Conservation (phyloP, 2,113 vertebrate species). For the Neolamprologus brichardi region DNA sequence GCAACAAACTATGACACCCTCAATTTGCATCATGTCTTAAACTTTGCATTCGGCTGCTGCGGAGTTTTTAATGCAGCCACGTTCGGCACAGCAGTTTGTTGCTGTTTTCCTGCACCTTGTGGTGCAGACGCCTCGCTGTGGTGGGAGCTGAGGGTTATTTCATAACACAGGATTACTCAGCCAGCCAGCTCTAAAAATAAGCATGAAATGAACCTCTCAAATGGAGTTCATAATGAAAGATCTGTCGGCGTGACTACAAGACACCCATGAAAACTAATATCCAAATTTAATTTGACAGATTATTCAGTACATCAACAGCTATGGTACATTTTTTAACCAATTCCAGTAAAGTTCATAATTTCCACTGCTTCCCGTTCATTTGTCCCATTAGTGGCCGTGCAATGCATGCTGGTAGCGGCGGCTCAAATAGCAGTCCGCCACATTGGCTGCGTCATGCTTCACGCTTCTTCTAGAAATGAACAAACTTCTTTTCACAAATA, state of each 20-base stretch:
- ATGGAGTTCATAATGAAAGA: constrained; percentile 56
- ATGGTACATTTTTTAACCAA: background rate
- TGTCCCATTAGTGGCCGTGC: background rate
- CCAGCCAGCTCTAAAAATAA: constrained; percentile 59
- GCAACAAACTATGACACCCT: background rate
- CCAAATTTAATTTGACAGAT: constrained; percentile 56
- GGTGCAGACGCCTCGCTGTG: constrained; percentile 48
- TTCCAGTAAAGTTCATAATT: constrained; percentile 11
- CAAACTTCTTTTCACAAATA: background rate
- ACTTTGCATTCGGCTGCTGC: background rate
- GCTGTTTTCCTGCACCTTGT: constrained; percentile 45
- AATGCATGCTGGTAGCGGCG: background rate
- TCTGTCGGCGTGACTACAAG: constrained; percentile 42
- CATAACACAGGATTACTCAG: constrained; percentile 64
- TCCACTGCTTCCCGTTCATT: constrained; percentile 1
- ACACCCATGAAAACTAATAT: constrained; percentile 57
- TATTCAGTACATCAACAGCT: constrained; percentile 35
- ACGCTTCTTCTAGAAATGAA: background rate
- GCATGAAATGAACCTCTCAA: constrained; percentile 64
- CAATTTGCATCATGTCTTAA: background rate
- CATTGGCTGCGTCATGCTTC: background rate
- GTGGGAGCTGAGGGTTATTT: constrained; percentile 58
- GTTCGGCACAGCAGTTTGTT: constrained; percentile 33
- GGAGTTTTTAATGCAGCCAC: background rate
- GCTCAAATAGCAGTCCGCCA: background rate